A percentile compares a stretch with the other conserved stretches of the same genome.
phyloP scores from a whole-genome alignment of 2,888 invertebrate genomes.

The Tenthredo amoena region DNA sequence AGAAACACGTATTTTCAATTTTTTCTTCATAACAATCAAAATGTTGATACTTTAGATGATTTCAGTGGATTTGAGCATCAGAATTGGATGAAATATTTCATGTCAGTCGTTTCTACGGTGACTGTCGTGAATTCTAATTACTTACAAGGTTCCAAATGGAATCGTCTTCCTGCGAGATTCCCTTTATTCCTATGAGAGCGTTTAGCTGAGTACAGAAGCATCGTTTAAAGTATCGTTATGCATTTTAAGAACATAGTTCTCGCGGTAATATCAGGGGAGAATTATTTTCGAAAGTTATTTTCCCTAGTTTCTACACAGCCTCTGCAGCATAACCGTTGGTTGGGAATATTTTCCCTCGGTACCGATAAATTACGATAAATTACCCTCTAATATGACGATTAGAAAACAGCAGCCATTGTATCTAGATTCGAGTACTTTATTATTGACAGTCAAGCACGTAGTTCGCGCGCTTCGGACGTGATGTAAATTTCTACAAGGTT shows the following conservation, averaged over 20 bases:
- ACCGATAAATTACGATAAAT: slow-evolving; percentile 48
- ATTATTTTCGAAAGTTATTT: background rate
- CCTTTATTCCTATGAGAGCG: slow-evolving; percentile 9
- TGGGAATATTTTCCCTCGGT: background rate
- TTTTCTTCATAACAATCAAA: background rate
- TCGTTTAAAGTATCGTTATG: slow-evolving; percentile 49
- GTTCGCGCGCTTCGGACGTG: slow-evolving; percentile 51
- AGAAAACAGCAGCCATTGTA: slow-evolving; percentile 49
- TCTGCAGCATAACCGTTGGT: background rate
- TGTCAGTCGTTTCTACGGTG: slow-evolving; percentile 18
- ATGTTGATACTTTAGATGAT: background rate
- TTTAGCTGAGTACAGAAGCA: slow-evolving; percentile 44
- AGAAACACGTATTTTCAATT: background rate
- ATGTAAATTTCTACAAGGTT: slow-evolving; percentile 51
- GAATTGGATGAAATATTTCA: slow-evolving; percentile 27
- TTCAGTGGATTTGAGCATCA: background rate
- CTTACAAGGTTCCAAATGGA: slow-evolving; percentile 29
- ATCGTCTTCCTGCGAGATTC: slow-evolving; percentile 33
- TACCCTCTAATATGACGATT: slow-evolving; percentile 45
- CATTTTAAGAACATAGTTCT: slow-evolving; percentile 40
- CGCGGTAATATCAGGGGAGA: slow-evolving; percentile 24
- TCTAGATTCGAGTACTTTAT: slow-evolving; percentile 39
- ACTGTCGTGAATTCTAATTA: slow-evolving; percentile 52
- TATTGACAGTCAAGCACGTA: slow-evolving; percentile 47
- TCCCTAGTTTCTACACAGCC: background rate